phyloP scores from a whole-genome alignment of 1,140 invertebrate genomes.

The Cotesia chilonis region DNA sequence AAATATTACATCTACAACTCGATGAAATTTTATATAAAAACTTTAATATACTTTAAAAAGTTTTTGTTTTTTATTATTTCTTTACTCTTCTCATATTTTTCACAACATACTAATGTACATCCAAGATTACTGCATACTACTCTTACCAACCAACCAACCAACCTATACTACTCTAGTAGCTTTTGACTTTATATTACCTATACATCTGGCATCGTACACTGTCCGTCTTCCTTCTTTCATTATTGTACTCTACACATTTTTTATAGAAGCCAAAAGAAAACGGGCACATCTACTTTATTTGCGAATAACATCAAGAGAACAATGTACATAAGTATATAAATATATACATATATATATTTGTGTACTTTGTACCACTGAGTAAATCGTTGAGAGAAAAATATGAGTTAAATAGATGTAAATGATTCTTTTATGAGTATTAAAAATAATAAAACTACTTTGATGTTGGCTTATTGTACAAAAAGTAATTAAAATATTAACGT shows the following conservation, averaged over 20 bases:
- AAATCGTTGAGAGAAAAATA: slow-evolving; percentile 9
- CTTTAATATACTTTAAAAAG: slow-evolving; percentile 9
- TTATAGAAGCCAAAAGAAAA: too few relatives aligned
- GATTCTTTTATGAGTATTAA: slow-evolving; percentile 16
- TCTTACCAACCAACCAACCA: too few relatives aligned
- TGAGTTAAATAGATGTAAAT: slow-evolving; percentile 24
- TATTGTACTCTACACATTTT: too few relatives aligned
- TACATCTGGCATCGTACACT: too few relatives aligned
- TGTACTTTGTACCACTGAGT: too few relatives aligned
- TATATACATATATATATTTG: background rate
- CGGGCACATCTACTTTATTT: too few relatives aligned
- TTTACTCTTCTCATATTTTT: background rate
- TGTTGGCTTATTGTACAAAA: background rate
- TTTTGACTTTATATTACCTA: too few relatives aligned
- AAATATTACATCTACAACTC: background rate
- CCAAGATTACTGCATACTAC: too few relatives aligned
- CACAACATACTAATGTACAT: background rate
- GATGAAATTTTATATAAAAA: background rate
- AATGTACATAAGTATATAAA: background rate
- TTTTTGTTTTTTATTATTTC: background rate
- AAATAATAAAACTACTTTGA: background rate
- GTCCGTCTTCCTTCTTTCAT: too few relatives aligned
- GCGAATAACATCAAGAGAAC: background rate
- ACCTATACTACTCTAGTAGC: too few relatives aligned
- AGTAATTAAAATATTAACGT: background rate